These are phyloP conservation scores for Cancer borealis DNA, from an alignment of 2,888 invertebrate species.

Conservation along the genomic window DNA sequence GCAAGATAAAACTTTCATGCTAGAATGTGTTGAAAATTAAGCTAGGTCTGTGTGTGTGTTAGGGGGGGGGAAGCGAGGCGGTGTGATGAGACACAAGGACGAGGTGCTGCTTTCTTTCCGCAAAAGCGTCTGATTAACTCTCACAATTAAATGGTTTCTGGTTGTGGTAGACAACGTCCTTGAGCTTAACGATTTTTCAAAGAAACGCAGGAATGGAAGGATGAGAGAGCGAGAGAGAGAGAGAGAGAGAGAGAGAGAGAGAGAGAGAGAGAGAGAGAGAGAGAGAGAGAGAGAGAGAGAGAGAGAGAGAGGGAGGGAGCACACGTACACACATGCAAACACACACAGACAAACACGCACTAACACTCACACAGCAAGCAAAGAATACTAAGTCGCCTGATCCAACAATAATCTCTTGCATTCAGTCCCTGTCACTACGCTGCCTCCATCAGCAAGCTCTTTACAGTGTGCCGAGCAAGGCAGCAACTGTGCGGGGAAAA, in stretches of 20 bases:
- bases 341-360: not conserved
- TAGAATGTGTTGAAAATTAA: not conserved
- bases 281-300: conserved; percentile 34
- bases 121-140: not conserved
- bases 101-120: not conserved
- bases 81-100: not conserved
- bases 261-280: conserved; percentile 29
- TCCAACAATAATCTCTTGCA: not conserved
- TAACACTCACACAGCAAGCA: not conserved
- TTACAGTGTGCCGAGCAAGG: not conserved
- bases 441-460: not conserved
- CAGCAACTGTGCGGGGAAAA: not conserved
- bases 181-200: too few relatives aligned
- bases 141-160: too few relatives aligned
- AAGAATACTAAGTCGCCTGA: not conserved
- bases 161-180: too few relatives aligned
- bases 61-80: not conserved
- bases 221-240: not conserved
- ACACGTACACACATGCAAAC: not conserved
- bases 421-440: not conserved
- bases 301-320: conserved; percentile 17
- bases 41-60: conserved; percentile 10
- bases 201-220: too few relatives aligned
- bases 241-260: conserved; percentile 24
- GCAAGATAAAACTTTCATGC: not conserved